Percentiles rank a stretch among this genome's conserved stretches.
Evolutionary conservation across 2,113 vertebrate genomes (phyloP).

Genomic region (Entomyzon cyanotis): DNA sequence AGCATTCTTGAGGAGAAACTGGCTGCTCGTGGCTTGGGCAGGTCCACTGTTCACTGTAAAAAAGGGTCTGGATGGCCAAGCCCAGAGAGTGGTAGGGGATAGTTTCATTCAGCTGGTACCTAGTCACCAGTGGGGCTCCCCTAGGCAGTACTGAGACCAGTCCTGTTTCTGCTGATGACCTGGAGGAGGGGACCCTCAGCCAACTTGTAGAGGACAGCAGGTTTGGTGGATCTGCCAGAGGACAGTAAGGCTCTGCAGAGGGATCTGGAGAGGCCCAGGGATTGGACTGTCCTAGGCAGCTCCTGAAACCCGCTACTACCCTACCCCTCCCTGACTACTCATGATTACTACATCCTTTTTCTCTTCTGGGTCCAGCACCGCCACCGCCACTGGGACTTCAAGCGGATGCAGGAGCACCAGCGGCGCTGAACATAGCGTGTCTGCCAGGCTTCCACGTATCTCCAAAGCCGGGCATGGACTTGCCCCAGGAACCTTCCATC

Average conservation of each 20-base stretch:
- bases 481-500: not conserved
- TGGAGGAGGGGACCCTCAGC: not conserved
- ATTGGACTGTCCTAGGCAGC: not conserved
- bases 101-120: not conserved
- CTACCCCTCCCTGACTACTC: not conserved
- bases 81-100: too few species aligned
- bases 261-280: not conserved
- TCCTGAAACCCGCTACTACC: not conserved
- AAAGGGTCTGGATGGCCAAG: not conserved
- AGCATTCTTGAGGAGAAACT: not conserved
- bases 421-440: not conserved
- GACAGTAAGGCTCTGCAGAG: not conserved
- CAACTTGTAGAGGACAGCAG: not conserved
- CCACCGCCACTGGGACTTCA: not conserved
- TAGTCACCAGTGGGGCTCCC: not conserved
- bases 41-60: not conserved
- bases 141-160: not conserved
- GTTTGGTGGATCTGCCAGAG: not conserved
- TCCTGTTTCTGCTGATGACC: not conserved
- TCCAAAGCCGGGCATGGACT: not conserved
- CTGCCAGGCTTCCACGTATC: not conserved
- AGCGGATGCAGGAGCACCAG: not conserved
- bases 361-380: not conserved
- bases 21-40: not conserved
- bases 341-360: not conserved